Evolutionary conservation across 2,888 invertebrate species (phyloP).

Genomic region (Pyrgus malvae): DNA sequence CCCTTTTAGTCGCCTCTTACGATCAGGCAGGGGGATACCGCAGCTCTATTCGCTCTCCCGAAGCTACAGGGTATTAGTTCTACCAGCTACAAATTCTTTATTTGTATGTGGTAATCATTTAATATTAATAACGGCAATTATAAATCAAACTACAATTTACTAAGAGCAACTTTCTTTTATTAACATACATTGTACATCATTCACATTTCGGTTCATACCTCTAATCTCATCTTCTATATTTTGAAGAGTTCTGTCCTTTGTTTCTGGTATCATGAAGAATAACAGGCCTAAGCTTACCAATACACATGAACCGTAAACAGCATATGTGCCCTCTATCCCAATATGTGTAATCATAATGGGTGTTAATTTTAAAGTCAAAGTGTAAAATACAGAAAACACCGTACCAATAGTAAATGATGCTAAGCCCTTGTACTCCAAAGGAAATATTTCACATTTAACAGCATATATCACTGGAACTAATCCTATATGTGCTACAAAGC

Average conservation of each 20-base stretch:
- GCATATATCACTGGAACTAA: slow-evolving; percentile 42
- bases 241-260: slow-evolving; percentile 46
- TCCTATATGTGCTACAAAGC: slow-evolving; percentile 41
- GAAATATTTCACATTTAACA: slow-evolving; percentile 43
- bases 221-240: slow-evolving; percentile 47
- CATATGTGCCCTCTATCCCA: slow-evolving; percentile 41
- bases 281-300: slow-evolving; percentile 32
- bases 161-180: too few relatives aligned
- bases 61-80: too few relatives aligned
- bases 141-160: too few relatives aligned
- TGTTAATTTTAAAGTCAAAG: slow-evolving; percentile 40
- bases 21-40: too few relatives aligned
- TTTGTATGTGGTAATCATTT: too few relatives aligned
- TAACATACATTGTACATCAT: slow-evolving; percentile 1
- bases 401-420: slow-evolving; percentile 35
- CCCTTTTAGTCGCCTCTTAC: too few relatives aligned
- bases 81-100: too few relatives aligned
- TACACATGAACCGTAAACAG: slow-evolving; percentile 33
- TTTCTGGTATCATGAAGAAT: slow-evolving; percentile 44
- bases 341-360: slow-evolving; percentile 41
- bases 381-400: slow-evolving; percentile 39
- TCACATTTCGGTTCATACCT: slow-evolving; percentile 13
- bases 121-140: too few relatives aligned
- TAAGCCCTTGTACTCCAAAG: slow-evolving; percentile 43
- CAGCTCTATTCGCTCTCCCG: too few relatives aligned